Conservation (phyloP, 2,888 invertebrate species). For the Allygus modestus region DNA sequence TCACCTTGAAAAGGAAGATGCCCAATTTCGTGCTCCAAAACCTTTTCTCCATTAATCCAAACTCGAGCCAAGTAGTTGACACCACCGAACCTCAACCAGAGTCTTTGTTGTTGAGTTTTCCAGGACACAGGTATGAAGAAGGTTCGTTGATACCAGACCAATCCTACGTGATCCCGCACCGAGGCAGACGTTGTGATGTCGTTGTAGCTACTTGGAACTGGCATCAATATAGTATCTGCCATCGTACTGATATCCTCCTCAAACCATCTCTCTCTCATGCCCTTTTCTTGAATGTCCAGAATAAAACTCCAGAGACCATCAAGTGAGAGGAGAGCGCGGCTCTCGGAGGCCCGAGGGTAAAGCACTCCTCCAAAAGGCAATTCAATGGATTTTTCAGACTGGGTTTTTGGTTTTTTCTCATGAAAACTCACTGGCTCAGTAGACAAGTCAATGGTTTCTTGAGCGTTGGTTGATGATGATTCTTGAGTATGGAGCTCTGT, state of each 20-base stretch:
- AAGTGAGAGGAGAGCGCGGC: constrained; percentile 84
- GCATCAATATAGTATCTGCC: constrained; percentile 87
- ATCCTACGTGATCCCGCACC: constrained; percentile 94
- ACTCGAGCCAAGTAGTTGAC: constrained; percentile 95
- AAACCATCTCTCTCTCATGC: constrained; percentile 88
- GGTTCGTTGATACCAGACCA: constrained; percentile 96
- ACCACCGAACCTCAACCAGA: constrained; percentile 94
- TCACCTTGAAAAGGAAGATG: constrained; percentile 97
- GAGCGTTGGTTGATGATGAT: no score
- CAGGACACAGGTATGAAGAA: constrained; percentile 90
- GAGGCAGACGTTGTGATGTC: constrained; percentile 90
- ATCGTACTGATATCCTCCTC: constrained; percentile 79
- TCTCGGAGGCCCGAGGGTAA: constrained; percentile 86
- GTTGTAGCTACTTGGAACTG: constrained; percentile 97
- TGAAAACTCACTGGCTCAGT: no score
- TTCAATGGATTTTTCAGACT: background rate
- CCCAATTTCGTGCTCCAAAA: constrained; percentile 93
- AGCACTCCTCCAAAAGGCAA: constrained; percentile 75
- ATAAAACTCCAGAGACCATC: constrained; percentile 97
- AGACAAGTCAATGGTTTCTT: no score
- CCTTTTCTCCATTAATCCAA: constrained; percentile 92
- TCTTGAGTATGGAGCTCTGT: no score
- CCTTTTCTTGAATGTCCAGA: constrained; percentile 84
- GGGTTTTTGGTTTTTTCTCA: no score
- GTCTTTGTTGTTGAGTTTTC: constrained; percentile 79